Evolutionary conservation across 2,113 vertebrate species (phyloP).

Genomic region (Chaetops frenatus): DNA sequence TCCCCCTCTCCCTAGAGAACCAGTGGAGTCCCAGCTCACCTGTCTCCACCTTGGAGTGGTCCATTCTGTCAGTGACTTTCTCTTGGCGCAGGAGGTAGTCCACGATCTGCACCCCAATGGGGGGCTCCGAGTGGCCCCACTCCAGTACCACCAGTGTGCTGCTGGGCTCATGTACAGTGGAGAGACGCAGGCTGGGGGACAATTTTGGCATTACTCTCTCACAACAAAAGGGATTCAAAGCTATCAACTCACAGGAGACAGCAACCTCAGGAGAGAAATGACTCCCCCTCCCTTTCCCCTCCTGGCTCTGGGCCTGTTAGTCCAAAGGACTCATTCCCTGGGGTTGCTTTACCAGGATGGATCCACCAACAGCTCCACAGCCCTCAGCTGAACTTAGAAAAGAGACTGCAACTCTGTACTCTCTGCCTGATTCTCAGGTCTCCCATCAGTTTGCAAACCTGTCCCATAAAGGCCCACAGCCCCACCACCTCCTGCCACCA

Average conservation of each 20-base stretch:
- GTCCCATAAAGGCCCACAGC: not conserved
- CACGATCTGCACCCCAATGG: slow-evolving; percentile 90
- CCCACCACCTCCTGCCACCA: not conserved
- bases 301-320: not conserved
- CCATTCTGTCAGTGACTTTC: slow-evolving; percentile 91
- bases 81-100: slow-evolving; percentile 98
- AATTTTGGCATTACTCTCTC: not conserved
- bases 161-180: slow-evolving; percentile 89
- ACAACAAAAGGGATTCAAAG: not conserved
- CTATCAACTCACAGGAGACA: not conserved
- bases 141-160: slow-evolving; percentile 93
- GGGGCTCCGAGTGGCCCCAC: slow-evolving; percentile 92
- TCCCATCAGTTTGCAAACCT: not conserved
- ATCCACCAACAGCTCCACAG: not conserved
- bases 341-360: not conserved
- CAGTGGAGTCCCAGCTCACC: slow-evolving; percentile 66
- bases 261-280: not conserved
- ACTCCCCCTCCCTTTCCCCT: not conserved
- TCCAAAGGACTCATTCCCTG: not conserved
- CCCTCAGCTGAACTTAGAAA: not conserved
- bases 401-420: not conserved
- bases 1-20: not conserved
- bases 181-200: slow-evolving; percentile 81
- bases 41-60: slow-evolving; percentile 97
- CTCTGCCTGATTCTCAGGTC: not conserved